A percentile compares a stretch with the other conserved stretches of the same genome.
Conservation (phyloP, 1,140 invertebrate genomes). For the Diorhabda sublineata region DNA sequence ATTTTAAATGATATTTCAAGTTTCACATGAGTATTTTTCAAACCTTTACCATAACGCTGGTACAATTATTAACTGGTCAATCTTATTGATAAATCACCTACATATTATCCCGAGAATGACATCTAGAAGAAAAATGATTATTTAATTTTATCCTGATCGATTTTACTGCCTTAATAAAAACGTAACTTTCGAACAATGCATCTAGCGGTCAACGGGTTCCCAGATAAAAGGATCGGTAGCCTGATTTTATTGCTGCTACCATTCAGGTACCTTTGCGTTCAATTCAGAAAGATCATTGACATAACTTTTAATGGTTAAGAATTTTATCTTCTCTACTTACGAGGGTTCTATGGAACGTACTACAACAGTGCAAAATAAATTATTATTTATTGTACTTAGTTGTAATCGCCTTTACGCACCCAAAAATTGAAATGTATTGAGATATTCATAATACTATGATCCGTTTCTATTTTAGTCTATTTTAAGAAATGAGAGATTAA, state of each 20-base stretch:
- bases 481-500: too few relatives aligned
- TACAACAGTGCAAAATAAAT: too few relatives aligned
- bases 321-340: too few relatives aligned
- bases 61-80: background rate
- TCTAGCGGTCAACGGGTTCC: background rate
- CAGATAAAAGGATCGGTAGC: background rate
- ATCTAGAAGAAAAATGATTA: background rate
- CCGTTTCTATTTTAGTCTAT: too few relatives aligned
- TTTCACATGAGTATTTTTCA: background rate
- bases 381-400: too few relatives aligned
- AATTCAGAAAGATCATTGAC: background rate
- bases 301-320: background rate
- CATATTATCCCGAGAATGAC: background rate
- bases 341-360: too few relatives aligned
- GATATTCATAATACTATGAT: too few relatives aligned
- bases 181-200: background rate
- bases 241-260: background rate
- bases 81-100: background rate
- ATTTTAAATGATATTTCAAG: background rate
- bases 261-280: background rate
- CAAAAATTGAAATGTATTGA: too few relatives aligned
- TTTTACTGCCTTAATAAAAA: background rate
- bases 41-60: too few relatives aligned
- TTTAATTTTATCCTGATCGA: constrained; percentile 1
- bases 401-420: too few relatives aligned